These are phyloP conservation scores for Drosophila yooni DNA, from an alignment of 2,888 invertebrate genomes.

Conservation along the genomic window DNA sequence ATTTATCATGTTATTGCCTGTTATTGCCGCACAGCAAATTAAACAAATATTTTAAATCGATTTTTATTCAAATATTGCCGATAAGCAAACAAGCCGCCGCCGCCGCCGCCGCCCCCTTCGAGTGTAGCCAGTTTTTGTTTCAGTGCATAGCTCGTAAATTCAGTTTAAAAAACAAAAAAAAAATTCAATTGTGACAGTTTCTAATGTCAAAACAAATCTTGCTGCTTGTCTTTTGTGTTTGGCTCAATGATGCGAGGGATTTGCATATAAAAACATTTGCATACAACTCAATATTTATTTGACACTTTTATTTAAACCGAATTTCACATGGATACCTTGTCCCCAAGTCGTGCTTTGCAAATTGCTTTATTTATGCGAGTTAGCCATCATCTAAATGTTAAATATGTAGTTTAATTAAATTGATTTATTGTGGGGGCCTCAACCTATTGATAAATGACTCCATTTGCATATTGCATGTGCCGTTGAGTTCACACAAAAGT, in stretches of 20 bases:
- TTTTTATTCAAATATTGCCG: constrained; percentile 73
- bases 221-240: constrained; percentile 41
- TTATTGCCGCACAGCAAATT: constrained; percentile 45
- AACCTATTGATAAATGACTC: constrained; percentile 27
- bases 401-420: constrained; percentile 66
- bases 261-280: constrained; percentile 54
- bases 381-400: constrained; percentile 62
- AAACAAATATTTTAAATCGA: constrained; percentile 48
- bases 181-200: constrained; percentile 50
- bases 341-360: constrained; percentile 54
- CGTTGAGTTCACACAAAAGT: constrained; percentile 29
- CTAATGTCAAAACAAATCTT: constrained; percentile 69
- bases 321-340: constrained; percentile 26
- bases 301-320: constrained; percentile 57
- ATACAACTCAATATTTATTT: constrained; percentile 53
- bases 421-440: constrained; percentile 70
- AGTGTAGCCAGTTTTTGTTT: constrained; percentile 30
- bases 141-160: constrained; percentile 56
- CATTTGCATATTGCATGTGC: constrained; percentile 39
- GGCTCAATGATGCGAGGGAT: constrained; percentile 29
- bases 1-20: constrained; percentile 79
- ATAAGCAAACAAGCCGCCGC: constrained; percentile 45
- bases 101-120: constrained; percentile 4
- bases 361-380: constrained; percentile 63
- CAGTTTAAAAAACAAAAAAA: constrained; percentile 3